phyloP scores from a whole-genome alignment of 1,140 invertebrate genomes.

The Eurosta solidaginis region DNA sequence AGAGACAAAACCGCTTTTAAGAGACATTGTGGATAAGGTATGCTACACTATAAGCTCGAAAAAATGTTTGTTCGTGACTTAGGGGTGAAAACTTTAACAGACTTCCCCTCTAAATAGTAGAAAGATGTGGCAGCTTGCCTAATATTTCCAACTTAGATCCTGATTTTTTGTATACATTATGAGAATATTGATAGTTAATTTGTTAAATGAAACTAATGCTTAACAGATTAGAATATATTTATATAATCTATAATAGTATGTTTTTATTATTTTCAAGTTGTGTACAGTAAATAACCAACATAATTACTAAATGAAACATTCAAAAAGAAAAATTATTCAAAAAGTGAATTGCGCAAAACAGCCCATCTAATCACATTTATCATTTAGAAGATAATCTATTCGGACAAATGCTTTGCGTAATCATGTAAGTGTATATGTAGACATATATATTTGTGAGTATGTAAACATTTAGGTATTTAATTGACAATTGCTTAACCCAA shows the following conservation, averaged over 20 bases:
- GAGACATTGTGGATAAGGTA: too few relatives aligned
- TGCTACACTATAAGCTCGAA: too few relatives aligned
- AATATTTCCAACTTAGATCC: too few relatives aligned
- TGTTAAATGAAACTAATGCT: too few relatives aligned
- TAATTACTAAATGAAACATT: neutral
- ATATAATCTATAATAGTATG: neutral
- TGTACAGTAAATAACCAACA: neutral
- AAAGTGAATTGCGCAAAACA: neutral
- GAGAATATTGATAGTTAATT: too few relatives aligned
- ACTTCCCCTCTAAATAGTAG: too few relatives aligned
- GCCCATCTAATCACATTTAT: neutral
- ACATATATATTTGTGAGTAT: neutral
- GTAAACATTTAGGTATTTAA: neutral
- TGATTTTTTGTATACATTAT: too few relatives aligned
- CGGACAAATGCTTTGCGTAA: neutral
- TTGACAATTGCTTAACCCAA: conserved; percentile 24
- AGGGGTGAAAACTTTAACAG: too few relatives aligned
- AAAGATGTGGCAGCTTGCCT: too few relatives aligned
- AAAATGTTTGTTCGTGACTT: too few relatives aligned
- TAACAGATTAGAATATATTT: conserved; percentile 15
- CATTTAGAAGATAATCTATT: neutral
- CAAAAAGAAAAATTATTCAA: neutral
- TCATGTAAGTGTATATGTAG: neutral
- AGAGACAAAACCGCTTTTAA: too few relatives aligned
- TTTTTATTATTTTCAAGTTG: neutral